Evolutionary conservation across 2,888 invertebrate species (phyloP), one percentile per base, ranked within the genome.

Genomic region (Ligdia adustata): DNA sequence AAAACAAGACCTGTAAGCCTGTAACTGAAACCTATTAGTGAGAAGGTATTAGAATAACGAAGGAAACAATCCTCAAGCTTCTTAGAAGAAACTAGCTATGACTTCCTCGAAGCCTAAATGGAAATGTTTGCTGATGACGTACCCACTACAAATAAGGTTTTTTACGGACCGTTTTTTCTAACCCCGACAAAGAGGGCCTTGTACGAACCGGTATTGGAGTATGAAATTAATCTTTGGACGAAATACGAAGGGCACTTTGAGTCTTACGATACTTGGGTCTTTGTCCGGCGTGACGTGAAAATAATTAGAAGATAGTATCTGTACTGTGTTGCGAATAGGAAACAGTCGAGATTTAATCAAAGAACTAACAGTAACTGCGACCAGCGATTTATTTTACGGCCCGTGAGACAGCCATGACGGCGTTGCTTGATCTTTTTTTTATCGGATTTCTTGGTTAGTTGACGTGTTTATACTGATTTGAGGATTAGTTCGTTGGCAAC

Each of bases 191-290:
- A 56, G 64, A 60, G 60, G 69, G 60, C 75, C 76, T 76, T 75
- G 72, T 64, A 53, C 31, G 64, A 77, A 78, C 81, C 70, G 72
- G 78, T 79, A n/a, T n/a, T n/a, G n/a, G n/a, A n/a, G n/a, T n/a
- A 73, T 63, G 60, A 64, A 51, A 55, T 52, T 48, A 52, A 58
- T 54, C 52, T 52, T 57, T 50, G 57, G 48, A 65, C 65, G 69
- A 67, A 75, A 70, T 74, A 71, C 54, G 65, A 71, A 73, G 76
- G 70, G 71, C 70, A 62, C 37, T 31, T 43, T 13, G 26, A 40
- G 18, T 31, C 11, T 35, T 35, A 24, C 35, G 24, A 35, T 37
- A 37, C 22, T 24, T 60, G 65, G 61, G 54, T 49, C 66, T 69
- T 69, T 64, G 66, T 66, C 60, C 62, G 56, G 52, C 68, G 64